A percentile compares a stretch with the other conserved stretches of the same genome.
Evolutionary conservation across 2,113 vertebrate species (phyloP).

Genomic region (Phaetusa simplex): DNA sequence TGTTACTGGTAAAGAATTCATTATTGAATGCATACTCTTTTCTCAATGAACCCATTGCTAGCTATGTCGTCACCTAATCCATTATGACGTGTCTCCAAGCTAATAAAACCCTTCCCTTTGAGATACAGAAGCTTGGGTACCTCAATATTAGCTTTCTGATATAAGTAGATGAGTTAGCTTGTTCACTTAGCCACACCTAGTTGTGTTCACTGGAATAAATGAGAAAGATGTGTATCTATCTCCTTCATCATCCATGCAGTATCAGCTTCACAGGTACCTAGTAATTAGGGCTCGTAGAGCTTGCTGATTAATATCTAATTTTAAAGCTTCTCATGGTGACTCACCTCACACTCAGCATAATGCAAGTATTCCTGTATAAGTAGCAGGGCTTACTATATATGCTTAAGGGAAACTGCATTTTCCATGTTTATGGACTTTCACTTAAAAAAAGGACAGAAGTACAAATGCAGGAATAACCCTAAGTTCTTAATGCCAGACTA

Average conservation of each 20-base stretch:
- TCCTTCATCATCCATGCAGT: neutral
- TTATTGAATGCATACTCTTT: neutral
- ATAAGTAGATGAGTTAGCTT: neutral
- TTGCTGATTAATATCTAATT: constrained; percentile 26
- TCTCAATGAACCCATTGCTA: neutral
- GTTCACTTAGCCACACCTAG: neutral
- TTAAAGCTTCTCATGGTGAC: neutral
- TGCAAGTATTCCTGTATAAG: neutral
- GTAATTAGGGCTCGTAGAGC: neutral
- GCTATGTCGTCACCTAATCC: neutral
- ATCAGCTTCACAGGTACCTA: neutral
- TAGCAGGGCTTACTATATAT: neutral
- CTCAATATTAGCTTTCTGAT: neutral
- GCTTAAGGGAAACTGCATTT: neutral
- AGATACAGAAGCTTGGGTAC: neutral
- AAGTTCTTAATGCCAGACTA: neutral
- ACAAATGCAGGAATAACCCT: neutral
- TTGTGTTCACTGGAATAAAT: neutral
- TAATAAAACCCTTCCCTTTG: neutral
- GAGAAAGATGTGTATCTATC: neutral
- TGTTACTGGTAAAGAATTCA: neutral
- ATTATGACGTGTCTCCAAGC: neutral
- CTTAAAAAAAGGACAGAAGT: neutral
- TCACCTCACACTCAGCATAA: neutral
- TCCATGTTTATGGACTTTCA: neutral